Conservation (phyloP, 2,797 vertebrate species). For the Pseudomugil gertrudae region DNA sequence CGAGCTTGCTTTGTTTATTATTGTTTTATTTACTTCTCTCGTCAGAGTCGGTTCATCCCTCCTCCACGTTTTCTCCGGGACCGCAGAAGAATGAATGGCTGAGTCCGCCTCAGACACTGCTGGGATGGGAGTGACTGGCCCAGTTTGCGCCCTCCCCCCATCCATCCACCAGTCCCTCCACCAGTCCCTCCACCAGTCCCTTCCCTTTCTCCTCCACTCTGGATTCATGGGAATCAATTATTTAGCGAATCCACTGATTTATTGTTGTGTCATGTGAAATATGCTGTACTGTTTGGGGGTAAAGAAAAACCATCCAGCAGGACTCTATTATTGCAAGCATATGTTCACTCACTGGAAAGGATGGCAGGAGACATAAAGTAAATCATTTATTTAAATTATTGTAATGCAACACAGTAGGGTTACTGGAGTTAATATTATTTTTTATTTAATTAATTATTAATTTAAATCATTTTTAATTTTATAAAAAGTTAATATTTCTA, state of each 20-base stretch:
- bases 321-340: not conserved
- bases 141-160: conserved; percentile 37
- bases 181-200: conserved; percentile 11
- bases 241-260: not conserved
- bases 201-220: conserved; percentile 12
- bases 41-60: conserved; percentile 52
- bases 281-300: not conserved
- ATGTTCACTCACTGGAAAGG: not conserved
- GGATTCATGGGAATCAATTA: not conserved
- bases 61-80: conserved; percentile 65
- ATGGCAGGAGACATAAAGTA: not conserved
- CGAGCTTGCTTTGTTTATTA: not conserved
- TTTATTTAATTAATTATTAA: too few relatives aligned
- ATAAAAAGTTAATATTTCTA: too few relatives aligned
- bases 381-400: too few relatives aligned
- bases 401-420: too few relatives aligned
- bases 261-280: not conserved
- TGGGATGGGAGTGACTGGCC: conserved; percentile 60
- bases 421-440: too few relatives aligned
- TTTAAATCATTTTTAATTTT: too few relatives aligned
- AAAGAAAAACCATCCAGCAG: not conserved
- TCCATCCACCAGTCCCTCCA: conserved; percentile 8
- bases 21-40: not conserved
- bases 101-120: conserved; percentile 18
- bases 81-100: conserved; percentile 74